Evolutionary conservation across 2,113 vertebrate species (phyloP).

Genomic region (Donacobius atricapilla): DNA sequence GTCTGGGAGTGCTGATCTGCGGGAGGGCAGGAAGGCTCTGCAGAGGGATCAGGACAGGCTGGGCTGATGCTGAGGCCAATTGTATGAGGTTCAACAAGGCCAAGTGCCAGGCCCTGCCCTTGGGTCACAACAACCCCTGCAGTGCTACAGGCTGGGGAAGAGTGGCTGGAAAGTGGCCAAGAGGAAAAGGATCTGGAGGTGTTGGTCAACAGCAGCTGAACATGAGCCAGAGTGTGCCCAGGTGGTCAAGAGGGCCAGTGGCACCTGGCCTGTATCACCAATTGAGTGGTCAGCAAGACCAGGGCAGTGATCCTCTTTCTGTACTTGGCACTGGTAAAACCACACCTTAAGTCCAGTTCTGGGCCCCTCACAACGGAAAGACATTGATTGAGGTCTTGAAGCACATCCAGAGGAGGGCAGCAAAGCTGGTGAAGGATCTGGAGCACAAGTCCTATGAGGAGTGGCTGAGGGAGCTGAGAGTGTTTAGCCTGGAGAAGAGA

Average conservation of each 20-base stretch:
- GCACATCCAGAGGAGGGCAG: not conserved
- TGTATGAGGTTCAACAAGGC: not conserved
- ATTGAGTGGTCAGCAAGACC: not conserved
- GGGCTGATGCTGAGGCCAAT: not conserved
- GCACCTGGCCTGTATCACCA: not conserved
- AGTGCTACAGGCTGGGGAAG: not conserved
- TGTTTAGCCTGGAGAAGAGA: not conserved
- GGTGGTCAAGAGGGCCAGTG: not conserved
- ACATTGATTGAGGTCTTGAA: not conserved
- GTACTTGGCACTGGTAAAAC: not conserved
- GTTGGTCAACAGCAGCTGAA: not conserved
- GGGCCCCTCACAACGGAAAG: not conserved
- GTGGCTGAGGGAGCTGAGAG: not conserved
- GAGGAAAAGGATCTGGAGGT: accelerated
- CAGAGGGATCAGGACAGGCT: not conserved
- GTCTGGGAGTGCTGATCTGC: accelerated
- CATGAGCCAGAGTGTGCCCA: not conserved
- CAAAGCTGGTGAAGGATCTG: not conserved
- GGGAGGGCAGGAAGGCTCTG: not conserved
- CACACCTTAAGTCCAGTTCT: not conserved
- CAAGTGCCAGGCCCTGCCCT: not conserved
- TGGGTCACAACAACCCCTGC: not conserved
- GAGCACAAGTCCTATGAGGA: not conserved
- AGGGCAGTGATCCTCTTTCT: not conserved
- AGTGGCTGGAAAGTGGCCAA: not conserved